Base-by-base conservation (phyloP, 1,140 invertebrate genomes). In the Musca vetustissima region DNA sequence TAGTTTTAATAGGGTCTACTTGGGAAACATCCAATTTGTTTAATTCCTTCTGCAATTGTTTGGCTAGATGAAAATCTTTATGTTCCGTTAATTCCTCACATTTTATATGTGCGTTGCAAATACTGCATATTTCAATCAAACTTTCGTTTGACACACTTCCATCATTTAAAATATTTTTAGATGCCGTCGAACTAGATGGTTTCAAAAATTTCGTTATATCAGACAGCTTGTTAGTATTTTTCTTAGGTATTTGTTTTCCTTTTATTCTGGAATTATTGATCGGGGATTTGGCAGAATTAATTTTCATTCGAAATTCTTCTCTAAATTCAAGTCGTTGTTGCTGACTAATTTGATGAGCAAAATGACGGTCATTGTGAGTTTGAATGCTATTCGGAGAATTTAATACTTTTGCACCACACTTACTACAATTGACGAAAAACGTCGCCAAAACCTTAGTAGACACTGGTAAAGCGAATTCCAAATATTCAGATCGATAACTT, bases 51-150 rank as follows among this genome's bases (percentile, higher is more conserved):
- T 81, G 90, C 36, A 93, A 74, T 73, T 86, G 87, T 74, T 88
- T 88, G 4, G 91, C 91, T 69, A 89, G 81, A 76, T 93, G 91
- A 80, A 88, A 92, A 82, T 93, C 90, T 67, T 85, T 79, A 78
- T 93, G 91, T 73, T 89, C 88, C 14, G 78, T 69, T 75, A 88
- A 85, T 69, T 88, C 88, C 6, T 83, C 81, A n/a, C 82, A 17
- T 25, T 83, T 75, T 36, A 93, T 84, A 73, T 82, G 85, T 73
- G 87, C 86, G 68, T 87, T 84, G 75, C 91, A 92, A 73, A 90
- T 85, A 1, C 76, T 9, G 77, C 91, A 92, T 55, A 83, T 82
- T 74, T 36, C n/a, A 1, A 11, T 14, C 2, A 14, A 11, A 17
- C 17, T 3, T 7, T 52, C 14, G 17, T 15, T 32, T 14, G 14